Base-by-base conservation (phyloP, 2,113 vertebrate species). In the Silurus meridionalis region DNA sequence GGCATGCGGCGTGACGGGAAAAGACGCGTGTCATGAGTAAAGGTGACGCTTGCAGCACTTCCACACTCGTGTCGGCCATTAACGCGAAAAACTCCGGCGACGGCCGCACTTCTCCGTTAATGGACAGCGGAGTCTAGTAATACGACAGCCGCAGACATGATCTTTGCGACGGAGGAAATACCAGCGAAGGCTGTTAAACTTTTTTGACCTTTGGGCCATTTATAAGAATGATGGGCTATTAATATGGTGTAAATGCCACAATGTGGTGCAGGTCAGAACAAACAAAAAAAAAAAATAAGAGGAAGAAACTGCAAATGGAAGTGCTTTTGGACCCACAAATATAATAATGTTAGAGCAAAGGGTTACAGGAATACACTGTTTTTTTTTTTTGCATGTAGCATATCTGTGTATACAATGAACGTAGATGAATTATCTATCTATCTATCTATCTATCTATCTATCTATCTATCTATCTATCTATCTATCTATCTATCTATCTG, bases 31-130 rank as follows among this genome's bases (percentile, higher is more conserved):
- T 93, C 91, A 93, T 91, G 90, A 94, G 92, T 91, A 91, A 89
- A 90, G 89, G 89, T 85, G 92, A 92, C 89, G 91, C 90, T 91
- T 90, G 91, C 92, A 91, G 91, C 89, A 92, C 92, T 92, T 92
- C 89, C 93, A 93, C 93, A 91, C 92, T 90, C 91, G 92, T 93
- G 92, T 93, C 57, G 74, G n/a, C 80, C 60, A 75, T 87, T 77
- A 87, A 64, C 80, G 37, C 37, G 2, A 37, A 53, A 50, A 63
- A 28, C 46, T 9, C 57, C 67, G 1, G 64, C 53, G 64, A 57
- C 13, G 48, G 58, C 52, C 46, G 57, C 21, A n/a, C 25, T 58
- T 63, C 66, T 61, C 46, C 15, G 57, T 80, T 80, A 86, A 86
- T 80, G 77, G 77, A 80, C 77, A 61, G 63, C 53, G 8, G n/a